These are phyloP conservation scores for Salvelinus fontinalis DNA, from an alignment of 2,113 vertebrate genomes.

Conservation along the genomic window DNA sequence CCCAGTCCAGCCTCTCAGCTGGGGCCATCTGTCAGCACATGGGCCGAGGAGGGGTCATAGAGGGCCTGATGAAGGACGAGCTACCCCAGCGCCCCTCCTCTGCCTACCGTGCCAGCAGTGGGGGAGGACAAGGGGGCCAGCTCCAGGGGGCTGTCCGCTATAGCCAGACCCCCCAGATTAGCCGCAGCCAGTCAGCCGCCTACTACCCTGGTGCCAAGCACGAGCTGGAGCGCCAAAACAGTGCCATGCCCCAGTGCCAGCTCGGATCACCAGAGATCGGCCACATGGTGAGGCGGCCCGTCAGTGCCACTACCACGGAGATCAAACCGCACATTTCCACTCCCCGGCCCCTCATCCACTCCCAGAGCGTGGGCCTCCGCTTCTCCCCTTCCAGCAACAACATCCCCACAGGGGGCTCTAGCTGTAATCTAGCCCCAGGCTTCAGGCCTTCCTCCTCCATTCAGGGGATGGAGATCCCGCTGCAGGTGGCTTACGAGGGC, in stretches of 20 bases:
- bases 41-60: conserved; percentile 79
- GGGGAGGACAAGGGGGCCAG: conserved; percentile 21
- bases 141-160: conserved; percentile 80
- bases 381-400: conserved; percentile 98
- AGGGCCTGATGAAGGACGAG: conserved; percentile 87
- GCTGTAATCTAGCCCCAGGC: conserved; percentile 82
- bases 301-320: conserved; percentile 89
- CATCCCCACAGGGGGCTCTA: conserved; percentile 85
- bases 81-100: conserved; percentile 95
- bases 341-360: conserved; percentile 93
- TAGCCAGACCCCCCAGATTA: conserved; percentile 95
- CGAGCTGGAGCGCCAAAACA: conserved; percentile 85
- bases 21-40: conserved; percentile 88
- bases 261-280: conserved; percentile 92
- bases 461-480: conserved; percentile 97
- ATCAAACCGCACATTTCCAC: conserved; percentile 91
- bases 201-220: conserved; percentile 95
- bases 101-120: conserved; percentile 85
- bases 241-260: conserved; percentile 79
- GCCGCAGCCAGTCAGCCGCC: conserved; percentile 95
- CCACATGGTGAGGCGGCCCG: conserved; percentile 90
- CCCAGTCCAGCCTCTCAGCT: conserved; percentile 85
- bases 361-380: conserved; percentile 92
- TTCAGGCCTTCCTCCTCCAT: conserved; percentile 92
- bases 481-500: conserved; percentile 89